A percentile compares a stretch with the other conserved stretches of the same genome.
phyloP scores from a whole-genome alignment of 2,888 invertebrate genomes.

The Pediacus dermestoides region DNA sequence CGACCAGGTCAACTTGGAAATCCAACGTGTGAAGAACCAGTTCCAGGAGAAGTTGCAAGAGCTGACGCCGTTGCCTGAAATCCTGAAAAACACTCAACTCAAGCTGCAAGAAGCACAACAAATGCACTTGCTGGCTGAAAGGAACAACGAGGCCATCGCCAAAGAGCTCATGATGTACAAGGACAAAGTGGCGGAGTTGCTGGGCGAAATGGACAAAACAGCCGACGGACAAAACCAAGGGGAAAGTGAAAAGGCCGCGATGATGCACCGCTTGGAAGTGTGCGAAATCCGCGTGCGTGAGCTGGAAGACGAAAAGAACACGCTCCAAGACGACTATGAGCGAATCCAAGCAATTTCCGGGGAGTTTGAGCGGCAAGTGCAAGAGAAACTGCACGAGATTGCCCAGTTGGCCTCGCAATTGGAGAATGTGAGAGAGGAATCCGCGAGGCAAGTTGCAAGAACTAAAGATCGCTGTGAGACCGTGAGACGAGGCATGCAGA shows the following conservation, averaged over 20 bases:
- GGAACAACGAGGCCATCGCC: slow-evolving; percentile 63
- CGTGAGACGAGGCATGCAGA: slow-evolving; percentile 58
- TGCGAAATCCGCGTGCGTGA: slow-evolving; percentile 41
- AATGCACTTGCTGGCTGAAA: slow-evolving; percentile 62
- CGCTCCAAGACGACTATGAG: slow-evolving; percentile 48
- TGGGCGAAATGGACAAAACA: slow-evolving; percentile 52
- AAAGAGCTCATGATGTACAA: slow-evolving; percentile 62
- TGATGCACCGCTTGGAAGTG: slow-evolving; percentile 43
- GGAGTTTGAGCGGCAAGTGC: slow-evolving; percentile 59
- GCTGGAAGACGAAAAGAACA: slow-evolving; percentile 41
- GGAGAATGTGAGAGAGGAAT: slow-evolving; percentile 65
- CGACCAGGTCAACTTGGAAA: slow-evolving; percentile 68
- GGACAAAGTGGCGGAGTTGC: slow-evolving; percentile 45
- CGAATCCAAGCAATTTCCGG: slow-evolving; percentile 58
- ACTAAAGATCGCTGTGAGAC: slow-evolving; percentile 66
- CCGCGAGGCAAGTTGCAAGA: slow-evolving; percentile 61
- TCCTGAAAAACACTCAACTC: slow-evolving; percentile 64
- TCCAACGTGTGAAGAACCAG: slow-evolving; percentile 65
- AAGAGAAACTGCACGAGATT: slow-evolving; percentile 67
- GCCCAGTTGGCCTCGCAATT: slow-evolving; percentile 62
- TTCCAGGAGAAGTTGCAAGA: slow-evolving; percentile 72
- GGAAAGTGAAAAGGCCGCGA: slow-evolving; percentile 50
- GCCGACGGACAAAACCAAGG: slow-evolving; percentile 52
- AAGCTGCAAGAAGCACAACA: slow-evolving; percentile 68
- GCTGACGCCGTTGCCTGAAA: slow-evolving; percentile 64